These are phyloP conservation scores for Lagria hirta DNA, from an alignment of 2,888 invertebrate genomes.

Conservation along the genomic window DNA sequence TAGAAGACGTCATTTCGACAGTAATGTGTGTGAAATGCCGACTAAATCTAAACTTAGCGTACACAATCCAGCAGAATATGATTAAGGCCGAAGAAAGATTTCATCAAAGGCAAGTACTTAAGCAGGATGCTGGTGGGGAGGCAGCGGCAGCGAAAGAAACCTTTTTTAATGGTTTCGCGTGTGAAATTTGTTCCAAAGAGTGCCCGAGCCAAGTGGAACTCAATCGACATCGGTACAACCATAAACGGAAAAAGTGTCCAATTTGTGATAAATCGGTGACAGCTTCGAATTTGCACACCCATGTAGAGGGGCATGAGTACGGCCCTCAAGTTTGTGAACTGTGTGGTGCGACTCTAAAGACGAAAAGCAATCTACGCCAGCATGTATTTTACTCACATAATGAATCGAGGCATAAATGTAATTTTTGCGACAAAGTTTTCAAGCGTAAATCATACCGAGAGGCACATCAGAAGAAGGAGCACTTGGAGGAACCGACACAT, in stretches of 20 bases:
- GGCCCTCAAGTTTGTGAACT: conserved; percentile 3
- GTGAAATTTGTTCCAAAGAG: conserved; percentile 4
- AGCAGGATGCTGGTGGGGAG: too few species aligned
- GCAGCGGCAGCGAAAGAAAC: background rate
- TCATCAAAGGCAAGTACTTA: background rate
- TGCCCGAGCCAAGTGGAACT: background rate
- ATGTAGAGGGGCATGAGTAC: background rate
- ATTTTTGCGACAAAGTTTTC: conserved; percentile 43
- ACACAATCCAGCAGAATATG: conserved; percentile 5
- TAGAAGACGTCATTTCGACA: background rate
- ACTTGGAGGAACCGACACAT: conserved; percentile 35
- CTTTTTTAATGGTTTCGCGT: background rate
- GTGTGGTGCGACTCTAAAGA: conserved; percentile 25
- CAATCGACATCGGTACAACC: background rate
- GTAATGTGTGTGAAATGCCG: conserved; percentile 5
- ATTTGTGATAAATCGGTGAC: conserved; percentile 1
- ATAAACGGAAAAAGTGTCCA: background rate
- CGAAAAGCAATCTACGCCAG: conserved; percentile 2
- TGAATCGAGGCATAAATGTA: conserved; percentile 52
- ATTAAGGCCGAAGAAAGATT: background rate
- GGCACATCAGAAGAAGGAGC: conserved; percentile 6
- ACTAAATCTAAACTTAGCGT: conserved; percentile 6
- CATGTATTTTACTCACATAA: conserved; percentile 15
- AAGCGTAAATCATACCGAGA: conserved; percentile 52
- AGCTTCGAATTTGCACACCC: background rate